Evolutionary conservation across 2,113 vertebrate species (phyloP), one percentile per base, ranked within the genome.

Genomic region (Perca flavescens): DNA sequence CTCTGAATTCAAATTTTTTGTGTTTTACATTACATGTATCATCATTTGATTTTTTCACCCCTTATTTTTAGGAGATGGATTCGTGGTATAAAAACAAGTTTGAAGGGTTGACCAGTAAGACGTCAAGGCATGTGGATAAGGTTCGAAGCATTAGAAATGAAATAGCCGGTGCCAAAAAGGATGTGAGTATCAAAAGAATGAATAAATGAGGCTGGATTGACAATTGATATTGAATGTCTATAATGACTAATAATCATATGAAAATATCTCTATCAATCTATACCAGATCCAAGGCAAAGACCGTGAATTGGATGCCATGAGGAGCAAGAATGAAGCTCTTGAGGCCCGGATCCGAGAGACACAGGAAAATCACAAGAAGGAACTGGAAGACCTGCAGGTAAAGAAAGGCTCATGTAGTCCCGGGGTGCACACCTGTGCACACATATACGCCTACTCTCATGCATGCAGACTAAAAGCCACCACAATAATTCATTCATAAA

Each of bases 71-170:
- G 96, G 96, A 96, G 91, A 96, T 95, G 94, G 94, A 95, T 84
- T 94, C 94, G 53, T 96, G 95, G 95, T 96, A 96, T 86, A 95
- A 95, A 94, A 94, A 84, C 89, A 96, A 96, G 93, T 96, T 96
- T 93, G 92, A 96, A 84, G 96, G 96, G 91, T 80, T 96, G 74
- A 97, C 90, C 91, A 94, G 91, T 81, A 96, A 95, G 90, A 93
- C 95, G 0, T 90, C 96, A 54, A 94, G 91, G 77, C 95, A 95
- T 21, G 93, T 95, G 7, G 88, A 95, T 77, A 93, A 82, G 79
- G 90, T 95, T 91, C 95, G 96, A 93, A 88, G 87, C 77, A 82
- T 93, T 53, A 91, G 91, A 88, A 92, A 96, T 86, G 91, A 91
- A 92, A 92, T 75, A 19, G 79, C 91, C 46, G 82, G 86, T 53